phyloP scores from a whole-genome alignment of 2,888 invertebrate genomes.

The Chorisops tibialis region DNA sequence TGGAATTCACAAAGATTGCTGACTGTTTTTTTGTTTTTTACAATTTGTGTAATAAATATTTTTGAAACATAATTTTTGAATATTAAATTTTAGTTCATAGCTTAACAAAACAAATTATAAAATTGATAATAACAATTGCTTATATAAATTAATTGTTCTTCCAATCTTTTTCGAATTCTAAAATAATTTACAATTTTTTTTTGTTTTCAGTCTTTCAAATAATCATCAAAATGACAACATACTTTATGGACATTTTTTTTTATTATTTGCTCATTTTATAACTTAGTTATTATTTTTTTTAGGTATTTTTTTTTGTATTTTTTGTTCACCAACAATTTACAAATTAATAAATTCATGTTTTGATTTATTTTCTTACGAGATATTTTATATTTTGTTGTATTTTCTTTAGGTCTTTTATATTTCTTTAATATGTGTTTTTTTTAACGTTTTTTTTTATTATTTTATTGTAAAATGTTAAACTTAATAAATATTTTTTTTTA shows the following conservation, averaged over 20 bases:
- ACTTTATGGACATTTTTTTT: constrained; percentile 7
- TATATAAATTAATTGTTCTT: too few relatives aligned
- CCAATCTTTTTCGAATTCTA: neutral
- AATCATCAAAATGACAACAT: constrained; percentile 1
- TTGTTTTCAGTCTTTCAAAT: constrained; percentile 9
- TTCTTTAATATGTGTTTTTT: constrained; percentile 19
- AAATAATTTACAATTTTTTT: constrained; percentile 1
- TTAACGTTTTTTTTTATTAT: constrained; percentile 14
- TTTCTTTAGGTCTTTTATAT: constrained; percentile 15
- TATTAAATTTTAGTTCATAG: too few relatives aligned
- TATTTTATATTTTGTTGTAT: constrained; percentile 14
- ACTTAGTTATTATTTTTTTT: constrained; percentile 30
- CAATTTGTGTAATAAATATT: too few relatives aligned
- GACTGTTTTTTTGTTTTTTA: too few relatives aligned
- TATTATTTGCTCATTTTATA: constrained; percentile 30
- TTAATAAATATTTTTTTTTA: neutral
- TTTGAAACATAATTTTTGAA: too few relatives aligned
- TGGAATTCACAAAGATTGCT: too few relatives aligned
- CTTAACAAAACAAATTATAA: too few relatives aligned
- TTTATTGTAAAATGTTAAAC: constrained; percentile 27
- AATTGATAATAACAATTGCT: too few relatives aligned
- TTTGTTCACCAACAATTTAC: constrained; percentile 32
- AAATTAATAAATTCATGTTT: neutral
- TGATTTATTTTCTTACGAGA: too few relatives aligned
- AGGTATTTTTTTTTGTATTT: constrained; percentile 27